phyloP scores from a whole-genome alignment of 2,888 invertebrate genomes.

The Pseudanteris insignis region DNA sequence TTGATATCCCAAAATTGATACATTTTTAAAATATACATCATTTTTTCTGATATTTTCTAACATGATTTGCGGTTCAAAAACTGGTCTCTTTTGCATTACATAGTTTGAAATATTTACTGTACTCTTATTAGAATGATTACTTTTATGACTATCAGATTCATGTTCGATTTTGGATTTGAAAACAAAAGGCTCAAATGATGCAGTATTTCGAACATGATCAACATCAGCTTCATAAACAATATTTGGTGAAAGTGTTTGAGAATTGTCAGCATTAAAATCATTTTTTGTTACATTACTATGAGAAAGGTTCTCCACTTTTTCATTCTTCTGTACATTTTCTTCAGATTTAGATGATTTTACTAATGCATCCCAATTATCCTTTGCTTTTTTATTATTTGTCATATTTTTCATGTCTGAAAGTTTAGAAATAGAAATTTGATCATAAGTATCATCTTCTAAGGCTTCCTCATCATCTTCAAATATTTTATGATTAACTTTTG shows the following conservation, averaged over 20 bases:
- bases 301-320: background rate
- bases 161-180: slow-evolving; percentile 51
- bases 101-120: slow-evolving; percentile 3
- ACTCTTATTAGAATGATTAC: slow-evolving; percentile 1
- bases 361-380: slow-evolving; percentile 49
- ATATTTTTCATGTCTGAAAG: slow-evolving; percentile 54
- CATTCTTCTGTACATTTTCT: slow-evolving; percentile 35
- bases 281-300: slow-evolving; percentile 19
- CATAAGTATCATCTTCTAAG: slow-evolving; percentile 41
- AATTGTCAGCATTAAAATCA: background rate
- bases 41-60: slow-evolving; percentile 74
- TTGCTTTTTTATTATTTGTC: slow-evolving; percentile 58
- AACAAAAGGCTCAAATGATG: slow-evolving; percentile 56
- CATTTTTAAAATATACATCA: slow-evolving; percentile 72
- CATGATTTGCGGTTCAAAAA: slow-evolving; percentile 78
- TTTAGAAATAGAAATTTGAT: slow-evolving; percentile 52
- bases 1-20: slow-evolving; percentile 72
- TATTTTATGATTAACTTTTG: slow-evolving; percentile 26
- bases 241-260: background rate
- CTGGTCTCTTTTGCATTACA: slow-evolving; percentile 62
- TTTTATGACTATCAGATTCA: slow-evolving; percentile 47
- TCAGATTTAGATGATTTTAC: slow-evolving; percentile 5
- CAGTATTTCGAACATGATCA: slow-evolving; percentile 61
- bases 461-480: slow-evolving; percentile 39
- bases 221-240: slow-evolving; percentile 55